Conservation (phyloP, 2,888 invertebrate genomes). For the Linnaemya tessellans region DNA sequence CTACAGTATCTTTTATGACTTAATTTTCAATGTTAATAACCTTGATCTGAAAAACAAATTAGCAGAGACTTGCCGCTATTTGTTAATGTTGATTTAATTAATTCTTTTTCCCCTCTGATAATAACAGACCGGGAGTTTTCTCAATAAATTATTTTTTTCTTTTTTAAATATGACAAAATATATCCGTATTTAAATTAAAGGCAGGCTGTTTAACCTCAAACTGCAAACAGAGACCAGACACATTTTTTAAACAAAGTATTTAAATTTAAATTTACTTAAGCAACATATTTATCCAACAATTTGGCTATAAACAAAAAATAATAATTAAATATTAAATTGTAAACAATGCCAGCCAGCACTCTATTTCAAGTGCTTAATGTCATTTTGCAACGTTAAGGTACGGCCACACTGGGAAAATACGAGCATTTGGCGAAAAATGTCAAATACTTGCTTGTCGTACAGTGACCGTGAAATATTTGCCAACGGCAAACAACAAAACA, state of each 20-base stretch:
- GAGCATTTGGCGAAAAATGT: too few species aligned
- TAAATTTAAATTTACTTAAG: too few species aligned
- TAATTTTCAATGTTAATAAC: slow-evolving; percentile 17
- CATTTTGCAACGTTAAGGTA: background rate
- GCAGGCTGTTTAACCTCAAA: slow-evolving; percentile 24
- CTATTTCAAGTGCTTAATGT: background rate
- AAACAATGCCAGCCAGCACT: background rate
- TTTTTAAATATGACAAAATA: background rate
- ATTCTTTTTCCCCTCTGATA: background rate
- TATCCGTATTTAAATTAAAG: slow-evolving; percentile 2
- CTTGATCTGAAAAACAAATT: background rate
- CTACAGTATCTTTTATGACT: background rate
- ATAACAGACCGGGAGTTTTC: slow-evolving; percentile 3
- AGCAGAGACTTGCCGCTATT: background rate
- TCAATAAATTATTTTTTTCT: background rate
- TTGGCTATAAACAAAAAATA: background rate
- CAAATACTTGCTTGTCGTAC: too few species aligned
- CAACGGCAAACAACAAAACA: too few species aligned
- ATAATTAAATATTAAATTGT: background rate
- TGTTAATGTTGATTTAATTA: background rate
- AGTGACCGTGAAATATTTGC: too few species aligned
- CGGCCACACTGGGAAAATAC: too few species aligned
- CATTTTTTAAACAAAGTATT: background rate
- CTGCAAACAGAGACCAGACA: background rate
- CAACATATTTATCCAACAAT: background rate